Evolutionary conservation across 2,797 vertebrate species (phyloP), one percentile per base, ranked within the genome.

Genomic region (Parauchenoglanis ngamensis): DNA sequence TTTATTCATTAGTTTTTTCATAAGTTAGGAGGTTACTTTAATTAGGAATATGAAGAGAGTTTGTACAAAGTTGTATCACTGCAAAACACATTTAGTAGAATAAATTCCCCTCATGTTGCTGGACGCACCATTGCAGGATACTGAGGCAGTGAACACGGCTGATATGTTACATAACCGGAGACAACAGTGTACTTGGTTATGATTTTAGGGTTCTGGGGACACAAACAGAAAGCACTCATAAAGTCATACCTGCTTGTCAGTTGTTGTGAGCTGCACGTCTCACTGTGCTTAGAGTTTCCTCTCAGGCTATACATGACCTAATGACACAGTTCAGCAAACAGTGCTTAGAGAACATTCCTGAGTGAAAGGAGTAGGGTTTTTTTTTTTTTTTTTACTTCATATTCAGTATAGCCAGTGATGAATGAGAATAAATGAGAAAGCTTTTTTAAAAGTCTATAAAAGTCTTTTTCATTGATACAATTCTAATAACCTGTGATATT

Each of bases 181-280:
- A 40, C 40, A 40, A 40, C 54, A 19, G 28, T 25, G 54, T 35
- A 35, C 28, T 35, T 35, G 19, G 76, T 57, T 78, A 35, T 57
- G 19, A 61, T 73, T 77, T 87, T 87, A 67, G 49, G 86, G 23
- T 83, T 67, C n/a, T 54, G 7, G 35, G 15, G 31, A 78, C 59
- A 35, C 8, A 56, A 87, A 78, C 21, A 54, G 63, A 79, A 61
- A 59, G 81, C 61, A 68, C 23, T 31, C 67, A 54, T 59, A 54
- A 12, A 54, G 46, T 21, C 15, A 77, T 31, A 78, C 52, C 17
- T 56, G n/a, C 56, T 19, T 77, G 49, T 78, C 52, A 56, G 3
- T 78, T 78, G 15, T 77, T 77, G n/a, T 78, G 7, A 35, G 21
- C 13, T 78, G 52, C 49, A 84, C 23, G 86, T 35, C 79, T 54